Conservation (phyloP, 2,113 vertebrate species). For the Muscicapa adusta region DNA sequence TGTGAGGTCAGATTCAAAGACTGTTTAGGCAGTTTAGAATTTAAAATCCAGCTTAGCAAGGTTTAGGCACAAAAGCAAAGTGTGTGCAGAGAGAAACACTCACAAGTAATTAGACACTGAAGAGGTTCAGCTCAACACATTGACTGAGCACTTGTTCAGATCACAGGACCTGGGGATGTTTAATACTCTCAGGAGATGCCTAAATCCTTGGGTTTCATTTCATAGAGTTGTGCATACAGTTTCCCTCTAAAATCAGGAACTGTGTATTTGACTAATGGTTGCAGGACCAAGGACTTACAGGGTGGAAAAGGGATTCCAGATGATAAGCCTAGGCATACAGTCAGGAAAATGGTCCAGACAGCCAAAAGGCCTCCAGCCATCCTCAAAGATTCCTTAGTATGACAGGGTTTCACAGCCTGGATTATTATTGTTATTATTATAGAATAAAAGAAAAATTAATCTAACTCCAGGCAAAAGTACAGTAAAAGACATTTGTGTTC, state of each 20-base stretch:
- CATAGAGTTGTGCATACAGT: neutral
- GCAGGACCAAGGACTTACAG: neutral
- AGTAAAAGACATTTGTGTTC: neutral
- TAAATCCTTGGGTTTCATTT: neutral
- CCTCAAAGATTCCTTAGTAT: neutral
- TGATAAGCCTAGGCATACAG: neutral
- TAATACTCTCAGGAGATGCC: neutral
- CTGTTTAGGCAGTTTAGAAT: neutral
- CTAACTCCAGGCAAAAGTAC: neutral
- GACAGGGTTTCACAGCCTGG: neutral
- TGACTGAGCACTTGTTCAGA: neutral
- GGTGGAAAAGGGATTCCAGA: conserved; percentile 17
- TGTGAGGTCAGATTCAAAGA: neutral
- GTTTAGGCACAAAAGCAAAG: neutral
- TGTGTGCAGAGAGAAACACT: neutral
- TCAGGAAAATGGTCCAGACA: conserved; percentile 2
- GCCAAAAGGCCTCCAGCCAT: conserved; percentile 13
- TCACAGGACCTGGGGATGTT: neutral
- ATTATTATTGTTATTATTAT: neutral
- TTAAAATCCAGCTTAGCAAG: neutral
- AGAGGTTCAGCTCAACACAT: neutral
- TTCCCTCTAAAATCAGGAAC: neutral
- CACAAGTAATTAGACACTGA: no score
- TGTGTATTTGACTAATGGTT: neutral
- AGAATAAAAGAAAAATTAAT: neutral